Percentiles rank a stretch among this genome's conserved stretches.
Conservation (phyloP, 2,888 invertebrate species). For the Platycnemis pennipes region DNA sequence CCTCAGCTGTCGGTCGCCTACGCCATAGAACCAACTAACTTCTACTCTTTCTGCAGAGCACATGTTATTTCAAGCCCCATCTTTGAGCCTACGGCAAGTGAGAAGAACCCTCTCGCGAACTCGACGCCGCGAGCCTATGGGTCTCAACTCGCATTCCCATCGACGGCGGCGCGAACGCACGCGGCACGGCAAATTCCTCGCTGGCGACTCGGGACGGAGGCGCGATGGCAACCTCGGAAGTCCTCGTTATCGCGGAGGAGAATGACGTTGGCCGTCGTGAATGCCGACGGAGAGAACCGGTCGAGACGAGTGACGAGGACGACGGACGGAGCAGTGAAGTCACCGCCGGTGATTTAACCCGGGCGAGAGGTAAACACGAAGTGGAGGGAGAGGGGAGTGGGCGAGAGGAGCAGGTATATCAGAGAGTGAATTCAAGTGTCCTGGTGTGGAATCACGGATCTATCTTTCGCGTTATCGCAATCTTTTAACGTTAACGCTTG, state of each 20-base stretch:
- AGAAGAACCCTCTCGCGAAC: background rate
- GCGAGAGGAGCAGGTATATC: background rate
- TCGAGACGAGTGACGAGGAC: too few species aligned
- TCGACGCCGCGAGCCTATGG: background rate
- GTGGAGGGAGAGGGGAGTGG: background rate
- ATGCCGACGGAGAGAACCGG: background rate
- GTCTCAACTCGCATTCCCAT: too few species aligned
- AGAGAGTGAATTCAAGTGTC: too few species aligned
- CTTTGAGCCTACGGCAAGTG: too few species aligned
- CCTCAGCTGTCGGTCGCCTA: too few species aligned
- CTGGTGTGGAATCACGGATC: too few species aligned
- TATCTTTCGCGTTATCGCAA: too few species aligned
- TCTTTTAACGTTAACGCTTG: too few species aligned
- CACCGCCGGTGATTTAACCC: conserved; percentile 26
- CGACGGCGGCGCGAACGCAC: background rate
- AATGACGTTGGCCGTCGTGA: background rate
- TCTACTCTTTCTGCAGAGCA: too few species aligned
- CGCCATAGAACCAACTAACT: too few species aligned
- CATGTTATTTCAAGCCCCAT: too few species aligned
- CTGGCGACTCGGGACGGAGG: background rate
- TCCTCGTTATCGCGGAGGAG: background rate
- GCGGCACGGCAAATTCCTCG: background rate
- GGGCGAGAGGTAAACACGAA: background rate
- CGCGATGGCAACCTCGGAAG: background rate
- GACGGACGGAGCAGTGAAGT: background rate